phyloP scores from a whole-genome alignment of 2,113 vertebrate species.

The Catharus fuscescens region DNA sequence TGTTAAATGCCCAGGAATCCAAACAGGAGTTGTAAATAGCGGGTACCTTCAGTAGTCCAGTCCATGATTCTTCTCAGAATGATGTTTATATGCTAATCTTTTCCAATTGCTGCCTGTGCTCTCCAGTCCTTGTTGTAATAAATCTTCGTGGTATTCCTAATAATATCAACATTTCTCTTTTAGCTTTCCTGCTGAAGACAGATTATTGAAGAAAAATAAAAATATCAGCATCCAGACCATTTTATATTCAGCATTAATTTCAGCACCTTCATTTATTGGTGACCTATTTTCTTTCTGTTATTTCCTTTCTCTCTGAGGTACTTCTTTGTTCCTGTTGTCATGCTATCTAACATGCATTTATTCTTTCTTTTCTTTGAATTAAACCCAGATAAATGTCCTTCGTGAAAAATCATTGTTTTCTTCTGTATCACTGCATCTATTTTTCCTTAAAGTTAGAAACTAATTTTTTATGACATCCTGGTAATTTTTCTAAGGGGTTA shows the following conservation, averaged over 20 bases:
- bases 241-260: slow-evolving; percentile 14
- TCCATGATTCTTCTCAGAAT: background rate
- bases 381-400: background rate
- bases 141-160: background rate
- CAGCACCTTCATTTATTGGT: slow-evolving; percentile 6
- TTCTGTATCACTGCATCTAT: background rate
- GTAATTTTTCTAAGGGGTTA: background rate
- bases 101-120: background rate
- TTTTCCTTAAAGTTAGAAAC: background rate
- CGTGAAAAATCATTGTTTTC: background rate
- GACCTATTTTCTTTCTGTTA: slow-evolving; percentile 40
- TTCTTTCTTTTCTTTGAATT: background rate
- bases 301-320: background rate
- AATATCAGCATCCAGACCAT: background rate
- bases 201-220: background rate
- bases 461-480: background rate
- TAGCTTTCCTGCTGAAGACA: background rate
- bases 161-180: background rate
- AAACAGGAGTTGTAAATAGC: background rate
- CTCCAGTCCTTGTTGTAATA: background rate
- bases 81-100: background rate
- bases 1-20: background rate
- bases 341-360: background rate
- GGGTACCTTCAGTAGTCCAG: background rate
- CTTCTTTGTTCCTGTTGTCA: background rate